Percentiles rank a stretch among this genome's conserved stretches.
phyloP scores from a whole-genome alignment of 2,888 invertebrate species.

The Silvanus unidentatus region DNA sequence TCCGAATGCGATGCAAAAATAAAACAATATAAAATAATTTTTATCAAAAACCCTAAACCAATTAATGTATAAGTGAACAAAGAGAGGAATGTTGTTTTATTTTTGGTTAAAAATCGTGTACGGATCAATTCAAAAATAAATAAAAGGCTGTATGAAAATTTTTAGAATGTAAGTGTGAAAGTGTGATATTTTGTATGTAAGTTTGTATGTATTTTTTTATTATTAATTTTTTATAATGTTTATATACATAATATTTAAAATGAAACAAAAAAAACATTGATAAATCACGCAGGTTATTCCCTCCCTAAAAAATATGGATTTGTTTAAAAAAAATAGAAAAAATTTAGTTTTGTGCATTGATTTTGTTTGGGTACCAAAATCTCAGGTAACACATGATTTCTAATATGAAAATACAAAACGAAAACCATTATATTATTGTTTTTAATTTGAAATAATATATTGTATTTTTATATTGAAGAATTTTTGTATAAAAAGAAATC shows the following conservation, averaged over 20 bases:
- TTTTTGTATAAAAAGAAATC: too few species aligned
- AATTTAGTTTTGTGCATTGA: not conserved
- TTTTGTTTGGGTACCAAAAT: too few species aligned
- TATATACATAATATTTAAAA: not conserved
- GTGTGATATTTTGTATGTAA: slow-evolving; percentile 38
- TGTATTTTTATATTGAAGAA: too few species aligned
- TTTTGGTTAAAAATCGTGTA: slow-evolving; percentile 6
- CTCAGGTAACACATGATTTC: too few species aligned
- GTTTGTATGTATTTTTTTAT: slow-evolving; percentile 17
- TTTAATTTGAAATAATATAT: too few species aligned
- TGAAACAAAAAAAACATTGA: slow-evolving; percentile 3
- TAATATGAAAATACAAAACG: too few species aligned
- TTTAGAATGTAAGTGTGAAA: slow-evolving; percentile 37
- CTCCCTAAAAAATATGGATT: not conserved
- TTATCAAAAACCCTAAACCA: not conserved
- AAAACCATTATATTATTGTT: too few species aligned
- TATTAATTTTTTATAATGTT: slow-evolving; percentile 5
- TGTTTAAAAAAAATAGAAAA: not conserved
- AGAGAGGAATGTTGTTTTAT: slow-evolving; percentile 8
- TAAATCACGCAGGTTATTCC: not conserved
- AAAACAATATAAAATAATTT: slow-evolving; percentile 3
- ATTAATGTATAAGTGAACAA: not conserved
- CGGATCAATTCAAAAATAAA: slow-evolving; percentile 19
- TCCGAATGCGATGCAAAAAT: slow-evolving; percentile 22
- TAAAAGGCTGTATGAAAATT: slow-evolving; percentile 44